Percentiles rank a stretch among this genome's conserved stretches.
phyloP scores from a whole-genome alignment of 2,888 invertebrate species.

The Belgica antarctica region DNA sequence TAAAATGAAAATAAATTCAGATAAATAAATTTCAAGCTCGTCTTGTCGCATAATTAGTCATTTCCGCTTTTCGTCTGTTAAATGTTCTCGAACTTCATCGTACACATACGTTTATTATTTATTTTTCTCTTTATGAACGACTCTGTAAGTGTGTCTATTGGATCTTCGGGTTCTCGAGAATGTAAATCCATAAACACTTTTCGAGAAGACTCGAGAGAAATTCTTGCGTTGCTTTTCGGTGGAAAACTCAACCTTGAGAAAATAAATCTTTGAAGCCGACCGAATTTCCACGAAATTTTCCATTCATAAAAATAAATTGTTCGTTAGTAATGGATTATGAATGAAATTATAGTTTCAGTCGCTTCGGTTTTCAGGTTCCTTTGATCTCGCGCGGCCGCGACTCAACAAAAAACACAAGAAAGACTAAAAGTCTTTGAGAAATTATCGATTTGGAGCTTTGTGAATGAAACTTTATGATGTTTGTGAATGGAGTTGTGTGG shows the following conservation, averaged over 20 bases:
- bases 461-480: constrained; percentile 11
- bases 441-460: constrained; percentile 35
- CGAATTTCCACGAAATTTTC: constrained; percentile 30
- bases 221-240: constrained; percentile 10
- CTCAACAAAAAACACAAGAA: constrained; percentile 30
- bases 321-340: constrained; percentile 34
- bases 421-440: constrained; percentile 22
- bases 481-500: constrained; percentile 24
- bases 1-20: constrained; percentile 26
- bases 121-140: constrained; percentile 31
- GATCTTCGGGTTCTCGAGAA: background rate
- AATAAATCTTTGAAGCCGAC: background rate
- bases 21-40: constrained; percentile 42
- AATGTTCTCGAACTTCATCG: constrained; percentile 41
- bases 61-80: constrained; percentile 43
- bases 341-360: constrained; percentile 39
- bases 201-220: background rate
- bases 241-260: constrained; percentile 38
- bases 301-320: constrained; percentile 39
- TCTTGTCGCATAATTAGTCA: constrained; percentile 44
- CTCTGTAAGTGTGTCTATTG: constrained; percentile 24
- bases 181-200: no score
- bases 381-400: constrained; percentile 34
- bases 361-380: constrained; percentile 12
- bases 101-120: constrained; percentile 35